Percentiles rank a stretch among this genome's conserved stretches.
Conservation (phyloP, 2,113 vertebrate species). For the Corythornis madagascariensis region DNA sequence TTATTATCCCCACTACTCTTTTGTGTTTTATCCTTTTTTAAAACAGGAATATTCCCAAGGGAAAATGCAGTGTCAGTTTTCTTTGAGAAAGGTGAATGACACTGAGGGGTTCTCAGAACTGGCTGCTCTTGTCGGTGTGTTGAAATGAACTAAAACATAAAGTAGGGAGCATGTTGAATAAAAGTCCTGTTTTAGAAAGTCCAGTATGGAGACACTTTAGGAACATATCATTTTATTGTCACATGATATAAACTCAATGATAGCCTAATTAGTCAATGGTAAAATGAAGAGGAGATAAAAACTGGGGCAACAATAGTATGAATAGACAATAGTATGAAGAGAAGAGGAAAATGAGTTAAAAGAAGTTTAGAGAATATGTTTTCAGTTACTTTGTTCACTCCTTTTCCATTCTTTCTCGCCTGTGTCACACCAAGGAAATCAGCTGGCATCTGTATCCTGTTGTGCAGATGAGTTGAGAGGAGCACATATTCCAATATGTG, state of each 20-base stretch:
- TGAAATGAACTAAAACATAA: not conserved
- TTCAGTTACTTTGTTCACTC: not conserved
- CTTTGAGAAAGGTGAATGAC: not conserved
- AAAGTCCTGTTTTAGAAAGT: not conserved
- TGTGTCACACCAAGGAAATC: conserved; percentile 1
- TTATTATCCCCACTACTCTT: not conserved
- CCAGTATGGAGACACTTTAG: not conserved
- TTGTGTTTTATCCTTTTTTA: not conserved
- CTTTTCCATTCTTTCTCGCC: not conserved
- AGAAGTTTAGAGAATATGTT: not conserved
- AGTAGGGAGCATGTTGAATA: not conserved
- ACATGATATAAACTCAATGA: not conserved
- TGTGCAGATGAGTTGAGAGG: conserved; percentile 60
- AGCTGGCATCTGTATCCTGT: conserved; percentile 53
- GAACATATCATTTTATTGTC: not conserved
- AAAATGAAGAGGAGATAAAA: not conserved
- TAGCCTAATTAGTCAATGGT: not conserved
- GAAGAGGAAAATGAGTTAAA: not conserved
- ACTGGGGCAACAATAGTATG: not conserved
- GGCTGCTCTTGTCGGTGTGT: not conserved
- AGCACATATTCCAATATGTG: conserved; percentile 17
- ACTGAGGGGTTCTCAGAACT: not conserved
- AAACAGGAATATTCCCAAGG: not conserved
- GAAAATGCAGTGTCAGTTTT: not conserved
- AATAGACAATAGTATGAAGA: not conserved